These are phyloP conservation scores for Cheilinus undulatus DNA, from an alignment of 2,113 vertebrate genomes.

Conservation along the genomic window DNA sequence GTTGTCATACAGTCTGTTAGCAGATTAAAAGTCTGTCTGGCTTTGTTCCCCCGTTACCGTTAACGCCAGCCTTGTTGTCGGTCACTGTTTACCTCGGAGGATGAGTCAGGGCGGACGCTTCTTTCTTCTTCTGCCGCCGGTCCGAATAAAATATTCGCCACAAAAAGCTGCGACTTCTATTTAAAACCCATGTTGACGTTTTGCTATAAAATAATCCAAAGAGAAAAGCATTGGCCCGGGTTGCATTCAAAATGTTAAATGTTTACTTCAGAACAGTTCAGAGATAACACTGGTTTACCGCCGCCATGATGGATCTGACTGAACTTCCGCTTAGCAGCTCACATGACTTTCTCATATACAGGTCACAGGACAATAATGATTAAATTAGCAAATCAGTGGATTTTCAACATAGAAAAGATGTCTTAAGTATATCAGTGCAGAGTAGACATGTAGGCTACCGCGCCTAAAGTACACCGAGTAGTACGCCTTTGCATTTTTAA, in stretches of 20 bases:
- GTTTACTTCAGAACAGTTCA: background rate
- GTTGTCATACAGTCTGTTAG: rapidly evolving
- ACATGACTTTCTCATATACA: constrained; percentile 23
- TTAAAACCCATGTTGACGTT: background rate
- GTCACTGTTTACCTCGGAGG: constrained; percentile 65
- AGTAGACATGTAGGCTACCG: background rate
- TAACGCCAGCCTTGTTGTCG: background rate
- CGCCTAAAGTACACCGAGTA: too few relatives aligned
- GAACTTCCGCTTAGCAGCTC: constrained; percentile 49
- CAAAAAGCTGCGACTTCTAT: rapidly evolving
- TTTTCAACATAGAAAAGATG: too few relatives aligned
- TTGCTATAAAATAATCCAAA: rapidly evolving
- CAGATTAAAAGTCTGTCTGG: rapidly evolving
- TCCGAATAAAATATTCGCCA: background rate
- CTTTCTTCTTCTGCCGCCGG: background rate
- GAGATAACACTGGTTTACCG: background rate
- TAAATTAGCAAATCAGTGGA: background rate
- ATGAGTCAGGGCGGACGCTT: constrained; percentile 53
- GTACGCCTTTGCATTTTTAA: too few relatives aligned
- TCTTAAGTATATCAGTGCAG: background rate
- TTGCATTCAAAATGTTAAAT: rapidly evolving
- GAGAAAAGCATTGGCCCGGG: rapidly evolving
- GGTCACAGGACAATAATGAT: constrained; percentile 32
- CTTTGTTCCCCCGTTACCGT: background rate
- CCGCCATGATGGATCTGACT: constrained; percentile 49